Evolutionary conservation across 2,113 vertebrate species (phyloP), one percentile per base, ranked within the genome.

Genomic region (Centropristis striata): DNA sequence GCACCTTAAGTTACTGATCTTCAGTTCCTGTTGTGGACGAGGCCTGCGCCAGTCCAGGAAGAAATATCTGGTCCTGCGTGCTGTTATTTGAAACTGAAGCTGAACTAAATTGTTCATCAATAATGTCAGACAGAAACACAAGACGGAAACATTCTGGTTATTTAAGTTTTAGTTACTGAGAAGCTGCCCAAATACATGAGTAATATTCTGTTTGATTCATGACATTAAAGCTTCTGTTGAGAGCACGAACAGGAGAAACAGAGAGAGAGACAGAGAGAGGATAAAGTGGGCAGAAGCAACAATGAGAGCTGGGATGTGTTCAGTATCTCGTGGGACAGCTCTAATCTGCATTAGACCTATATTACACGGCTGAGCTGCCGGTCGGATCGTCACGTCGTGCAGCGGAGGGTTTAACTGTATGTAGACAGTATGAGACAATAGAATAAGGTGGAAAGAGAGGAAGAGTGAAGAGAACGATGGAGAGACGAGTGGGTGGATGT

Each of bases 311-410:
- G 54, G 6, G 83, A 79, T 72, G 85, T 55, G 55, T 72, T 90
- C 57, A 42, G 2, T 1, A 6, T 70, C 80, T 60, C 36, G 11
- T 63, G 83, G 83, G 88, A 86, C 14, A 16, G 2, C 61, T 73
- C 42, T 84, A 71, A 86, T 84, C 78, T 79, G 75, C 86, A 68
- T 88, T 58, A 86, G 78, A 74, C 53, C 47, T 50, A 50, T 18
- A 81, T 83, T 81, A 80, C 68, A 71, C 1, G 13, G 13, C 37
- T 50, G 37, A 72, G 63, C 80, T 36, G 77, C 57, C 4, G 59
- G 73, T 2, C 16, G 61, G 44, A 58, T 28, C 21, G 12, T 37
- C 71, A 37, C 57, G 50, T 39, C 67, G 0, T 10, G 12, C 44
- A 15, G 78, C 4, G n/a, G 21, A 77, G 32, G 23, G 39, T 16